Percentiles rank a stretch among this genome's conserved stretches.
Evolutionary conservation across 2,113 vertebrate species (phyloP).

Genomic region (Hemibagrus wyckioides): DNA sequence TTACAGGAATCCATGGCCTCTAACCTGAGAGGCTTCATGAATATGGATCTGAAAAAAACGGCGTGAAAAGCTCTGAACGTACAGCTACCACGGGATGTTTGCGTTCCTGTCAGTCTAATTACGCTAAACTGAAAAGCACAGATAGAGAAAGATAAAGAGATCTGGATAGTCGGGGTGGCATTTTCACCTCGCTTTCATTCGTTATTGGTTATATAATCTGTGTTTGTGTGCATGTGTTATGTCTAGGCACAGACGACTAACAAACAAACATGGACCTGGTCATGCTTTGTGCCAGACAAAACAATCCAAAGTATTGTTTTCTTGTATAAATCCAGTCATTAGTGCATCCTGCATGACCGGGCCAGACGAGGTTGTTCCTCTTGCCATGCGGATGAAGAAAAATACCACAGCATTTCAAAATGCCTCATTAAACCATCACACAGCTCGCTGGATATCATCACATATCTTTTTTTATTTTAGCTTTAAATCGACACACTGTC

Average conservation of each 20-base stretch:
- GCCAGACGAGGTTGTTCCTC: neutral
- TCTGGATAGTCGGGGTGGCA: neutral
- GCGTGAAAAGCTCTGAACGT: neutral
- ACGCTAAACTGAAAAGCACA: neutral
- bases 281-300: neutral
- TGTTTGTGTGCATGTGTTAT: neutral
- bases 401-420: slow-evolving; percentile 1
- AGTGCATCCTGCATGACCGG: neutral
- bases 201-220: neutral
- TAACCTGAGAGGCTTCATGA: slow-evolving; percentile 27
- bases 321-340: neutral
- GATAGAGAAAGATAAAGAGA: neutral
- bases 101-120: neutral
- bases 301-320: neutral
- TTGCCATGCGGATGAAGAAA: neutral
- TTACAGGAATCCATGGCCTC: slow-evolving; percentile 33
- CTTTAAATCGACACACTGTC: neutral
- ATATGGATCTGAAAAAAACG: neutral
- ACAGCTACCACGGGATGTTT: neutral
- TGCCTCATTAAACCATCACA: neutral
- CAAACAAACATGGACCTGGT: neutral
- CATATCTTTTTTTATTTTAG: neutral
- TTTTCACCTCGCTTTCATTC: neutral
- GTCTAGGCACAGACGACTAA: neutral
- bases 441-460: neutral